A percentile compares a stretch with the other conserved stretches of the same genome.
phyloP scores from a whole-genome alignment of 1,140 invertebrate genomes.

The Aplysia californica region DNA sequence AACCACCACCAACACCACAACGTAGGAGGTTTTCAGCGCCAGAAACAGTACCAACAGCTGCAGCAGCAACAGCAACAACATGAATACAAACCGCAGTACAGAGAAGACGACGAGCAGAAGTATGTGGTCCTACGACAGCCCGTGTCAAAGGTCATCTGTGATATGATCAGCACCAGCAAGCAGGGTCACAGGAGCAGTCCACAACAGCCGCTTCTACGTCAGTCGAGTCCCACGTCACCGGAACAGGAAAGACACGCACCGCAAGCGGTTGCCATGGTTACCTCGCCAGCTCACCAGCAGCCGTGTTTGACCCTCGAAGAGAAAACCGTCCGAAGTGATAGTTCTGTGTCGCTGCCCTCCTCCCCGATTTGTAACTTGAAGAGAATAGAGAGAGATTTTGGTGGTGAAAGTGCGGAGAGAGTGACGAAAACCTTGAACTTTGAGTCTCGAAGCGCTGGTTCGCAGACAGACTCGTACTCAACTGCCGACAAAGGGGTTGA shows the following conservation, averaged over 20 bases:
- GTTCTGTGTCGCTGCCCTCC: neutral
- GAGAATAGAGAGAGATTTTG: too few species aligned
- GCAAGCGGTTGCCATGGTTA: neutral
- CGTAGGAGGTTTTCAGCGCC: neutral
- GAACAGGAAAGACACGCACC: neutral
- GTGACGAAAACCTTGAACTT: neutral
- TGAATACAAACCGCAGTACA: neutral
- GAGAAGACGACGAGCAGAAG: neutral
- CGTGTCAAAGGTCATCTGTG: slow-evolving; percentile 21
- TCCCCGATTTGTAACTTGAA: too few species aligned
- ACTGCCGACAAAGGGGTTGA: slow-evolving; percentile 14
- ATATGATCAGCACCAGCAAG: slow-evolving; percentile 19
- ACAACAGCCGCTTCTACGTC: neutral
- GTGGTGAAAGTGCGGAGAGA: too few species aligned
- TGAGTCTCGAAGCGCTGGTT: neutral
- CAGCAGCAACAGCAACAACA: neutral
- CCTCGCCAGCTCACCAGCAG: neutral
- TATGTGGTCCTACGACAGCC: too few species aligned
- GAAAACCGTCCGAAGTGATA: neutral
- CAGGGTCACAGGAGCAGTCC: neutral
- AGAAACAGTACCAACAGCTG: neutral
- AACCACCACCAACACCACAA: too few species aligned
- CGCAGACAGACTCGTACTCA: slow-evolving; percentile 8
- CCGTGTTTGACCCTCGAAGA: neutral
- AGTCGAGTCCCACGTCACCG: neutral